These are phyloP conservation scores for Cochlearius cochlearius DNA, from an alignment of 2,113 vertebrate species.

Conservation along the genomic window DNA sequence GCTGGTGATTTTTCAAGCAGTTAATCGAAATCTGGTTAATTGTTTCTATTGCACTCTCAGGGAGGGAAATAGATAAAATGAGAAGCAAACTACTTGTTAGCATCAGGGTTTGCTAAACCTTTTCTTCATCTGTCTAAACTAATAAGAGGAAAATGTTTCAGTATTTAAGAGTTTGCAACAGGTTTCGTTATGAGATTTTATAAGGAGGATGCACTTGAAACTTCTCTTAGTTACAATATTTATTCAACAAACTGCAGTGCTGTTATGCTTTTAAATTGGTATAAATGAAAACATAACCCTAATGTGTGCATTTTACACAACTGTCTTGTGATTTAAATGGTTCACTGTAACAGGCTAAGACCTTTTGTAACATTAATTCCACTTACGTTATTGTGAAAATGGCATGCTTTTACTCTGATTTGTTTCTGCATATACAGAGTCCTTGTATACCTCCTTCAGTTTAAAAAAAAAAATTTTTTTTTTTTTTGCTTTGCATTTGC, in stretches of 20 bases:
- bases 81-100: background rate
- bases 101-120: background rate
- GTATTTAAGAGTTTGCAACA: background rate
- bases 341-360: background rate
- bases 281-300: background rate
- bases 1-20: conserved; percentile 44
- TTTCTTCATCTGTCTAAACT: background rate
- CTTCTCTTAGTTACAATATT: background rate
- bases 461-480: background rate
- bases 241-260: background rate
- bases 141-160: background rate
- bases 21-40: conserved; percentile 42
- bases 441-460: background rate
- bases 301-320: background rate
- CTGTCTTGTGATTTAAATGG: background rate
- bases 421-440: background rate
- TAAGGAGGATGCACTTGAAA: background rate
- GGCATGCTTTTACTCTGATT: background rate
- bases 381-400: background rate
- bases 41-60: conserved; percentile 15
- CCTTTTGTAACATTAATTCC: background rate
- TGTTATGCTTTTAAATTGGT: background rate
- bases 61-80: background rate
- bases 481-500: background rate
- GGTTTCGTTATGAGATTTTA: background rate